Conservation (phyloP, 2,888 invertebrate species). For the Hypsopygia costalis region DNA sequence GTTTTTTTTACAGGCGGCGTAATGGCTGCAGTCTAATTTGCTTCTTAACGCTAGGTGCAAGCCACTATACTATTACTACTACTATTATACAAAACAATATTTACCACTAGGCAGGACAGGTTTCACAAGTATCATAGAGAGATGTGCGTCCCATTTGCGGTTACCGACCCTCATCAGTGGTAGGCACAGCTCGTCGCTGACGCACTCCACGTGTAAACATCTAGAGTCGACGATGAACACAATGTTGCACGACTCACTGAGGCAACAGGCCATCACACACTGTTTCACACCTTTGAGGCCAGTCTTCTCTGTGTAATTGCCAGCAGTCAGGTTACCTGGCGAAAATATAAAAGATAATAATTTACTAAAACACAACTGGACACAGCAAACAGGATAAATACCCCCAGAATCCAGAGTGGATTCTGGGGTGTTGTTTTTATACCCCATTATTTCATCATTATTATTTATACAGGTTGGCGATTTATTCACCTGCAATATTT, state of each 20-base stretch:
- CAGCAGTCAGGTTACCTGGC: constrained; percentile 78
- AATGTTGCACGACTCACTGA: constrained; percentile 85
- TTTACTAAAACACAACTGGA: too few relatives aligned
- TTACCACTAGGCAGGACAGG: constrained; percentile 82
- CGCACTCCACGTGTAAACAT: constrained; percentile 89
- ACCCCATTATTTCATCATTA: too few relatives aligned
- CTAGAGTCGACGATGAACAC: constrained; percentile 87
- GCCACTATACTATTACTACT: too few relatives aligned
- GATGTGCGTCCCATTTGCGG: constrained; percentile 81
- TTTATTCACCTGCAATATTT: too few relatives aligned
- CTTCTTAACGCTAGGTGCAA: too few relatives aligned
- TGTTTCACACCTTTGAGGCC: constrained; percentile 77
- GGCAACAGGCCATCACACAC: constrained; percentile 85
- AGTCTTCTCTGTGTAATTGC: constrained; percentile 80
- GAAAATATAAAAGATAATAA: constrained; percentile 3
- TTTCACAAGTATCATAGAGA: constrained; percentile 89
- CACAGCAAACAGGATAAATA: too few relatives aligned
- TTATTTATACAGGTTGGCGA: too few relatives aligned
- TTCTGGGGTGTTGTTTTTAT: too few relatives aligned
- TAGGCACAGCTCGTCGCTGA: constrained; percentile 85
- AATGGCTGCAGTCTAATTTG: too few relatives aligned
- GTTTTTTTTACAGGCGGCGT: too few relatives aligned
- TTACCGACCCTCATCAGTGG: constrained; percentile 79
- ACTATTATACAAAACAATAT: constrained; percentile 12
- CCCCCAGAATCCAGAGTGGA: too few relatives aligned